Evolutionary conservation across 2,113 vertebrate genomes (phyloP).

Genomic region (Nestor notabilis): DNA sequence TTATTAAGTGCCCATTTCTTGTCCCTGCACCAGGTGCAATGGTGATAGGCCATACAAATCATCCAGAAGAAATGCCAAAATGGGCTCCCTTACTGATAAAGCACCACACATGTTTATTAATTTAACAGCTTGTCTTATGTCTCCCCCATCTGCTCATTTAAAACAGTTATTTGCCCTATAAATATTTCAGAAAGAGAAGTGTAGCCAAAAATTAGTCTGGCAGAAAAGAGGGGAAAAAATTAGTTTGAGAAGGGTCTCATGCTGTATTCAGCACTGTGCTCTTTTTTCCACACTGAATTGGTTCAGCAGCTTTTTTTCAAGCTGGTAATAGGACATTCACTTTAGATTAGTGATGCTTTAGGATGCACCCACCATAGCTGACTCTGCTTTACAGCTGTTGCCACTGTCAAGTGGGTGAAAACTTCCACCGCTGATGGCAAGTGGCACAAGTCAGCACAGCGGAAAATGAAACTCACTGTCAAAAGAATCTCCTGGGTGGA

Average conservation of each 20-base stretch:
- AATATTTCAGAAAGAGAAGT: conserved; percentile 71
- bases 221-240: neutral
- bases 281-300: neutral
- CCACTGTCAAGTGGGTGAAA: conserved; percentile 26
- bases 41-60: conserved; percentile 82
- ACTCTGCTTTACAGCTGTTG: conserved; percentile 51
- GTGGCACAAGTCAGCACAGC: conserved; percentile 20
- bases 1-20: conserved; percentile 88
- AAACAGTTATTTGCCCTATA: conserved; percentile 74
- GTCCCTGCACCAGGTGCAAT: conserved; percentile 82
- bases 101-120: conserved; percentile 77
- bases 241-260: neutral
- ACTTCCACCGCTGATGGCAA: conserved; percentile 25
- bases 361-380: neutral
- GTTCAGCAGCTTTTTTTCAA: neutral
- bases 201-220: conserved; percentile 59
- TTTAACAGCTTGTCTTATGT: conserved; percentile 81
- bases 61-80: conserved; percentile 78
- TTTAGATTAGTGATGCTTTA: conserved; percentile 52
- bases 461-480: conserved; percentile 42
- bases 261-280: neutral
- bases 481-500: conserved; percentile 21
- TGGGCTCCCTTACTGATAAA: conserved; percentile 76
- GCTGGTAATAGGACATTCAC: conserved; percentile 52
- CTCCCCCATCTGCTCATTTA: conserved; percentile 78